These are phyloP conservation scores for Macropus fuliginosus DNA, from an alignment of 2,797 vertebrate species.

Conservation along the genomic window DNA sequence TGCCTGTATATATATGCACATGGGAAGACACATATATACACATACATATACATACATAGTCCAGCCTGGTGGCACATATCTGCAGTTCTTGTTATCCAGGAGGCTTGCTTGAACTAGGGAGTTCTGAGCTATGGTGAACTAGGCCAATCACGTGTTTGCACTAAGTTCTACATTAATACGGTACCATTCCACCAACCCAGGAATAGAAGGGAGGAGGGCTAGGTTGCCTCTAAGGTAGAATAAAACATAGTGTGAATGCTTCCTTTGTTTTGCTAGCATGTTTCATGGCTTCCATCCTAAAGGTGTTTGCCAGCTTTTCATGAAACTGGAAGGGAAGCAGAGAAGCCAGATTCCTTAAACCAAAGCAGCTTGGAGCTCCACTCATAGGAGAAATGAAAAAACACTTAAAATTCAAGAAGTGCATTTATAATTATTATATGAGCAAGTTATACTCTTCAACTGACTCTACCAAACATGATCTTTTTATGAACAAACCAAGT, in stretches of 20 bases:
- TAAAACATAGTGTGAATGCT: neutral
- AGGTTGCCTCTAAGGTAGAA: neutral
- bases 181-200: neutral
- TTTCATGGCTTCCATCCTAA: neutral
- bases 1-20: too few species aligned
- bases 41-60: too few species aligned
- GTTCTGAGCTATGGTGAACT: neutral
- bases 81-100: neutral
- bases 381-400: neutral
- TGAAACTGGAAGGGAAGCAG: neutral
- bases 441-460: neutral
- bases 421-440: neutral
- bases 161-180: neutral
- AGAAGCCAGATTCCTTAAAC: neutral
- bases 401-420: neutral
- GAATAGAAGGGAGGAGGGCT: neutral
- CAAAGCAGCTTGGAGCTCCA: neutral
- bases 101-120: neutral
- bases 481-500: neutral
- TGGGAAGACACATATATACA: too few species aligned
- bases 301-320: neutral
- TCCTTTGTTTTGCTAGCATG: neutral
- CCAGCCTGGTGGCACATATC: neutral
- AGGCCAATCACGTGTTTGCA: neutral
- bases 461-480: neutral